Evolutionary conservation across 1,140 invertebrate genomes (phyloP), one percentile per base, ranked within the genome.

Genomic region (Lordiphosa collinella): DNA sequence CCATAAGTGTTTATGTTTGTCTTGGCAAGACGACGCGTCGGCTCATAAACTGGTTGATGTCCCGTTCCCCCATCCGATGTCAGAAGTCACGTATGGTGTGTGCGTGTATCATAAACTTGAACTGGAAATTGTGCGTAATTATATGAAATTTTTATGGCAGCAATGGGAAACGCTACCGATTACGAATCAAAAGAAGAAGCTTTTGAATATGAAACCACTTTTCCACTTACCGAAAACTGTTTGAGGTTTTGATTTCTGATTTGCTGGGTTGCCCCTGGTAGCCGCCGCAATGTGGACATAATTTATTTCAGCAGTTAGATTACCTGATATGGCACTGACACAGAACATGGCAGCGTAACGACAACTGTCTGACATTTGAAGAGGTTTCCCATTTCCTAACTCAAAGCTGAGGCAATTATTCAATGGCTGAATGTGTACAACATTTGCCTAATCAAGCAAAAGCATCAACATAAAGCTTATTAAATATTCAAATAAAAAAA

Each of bases 91-190:
- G 16, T 38, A 8, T 29, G 18, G 32, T 49, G 54, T 65, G 52
- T 64, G 34, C 64, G 38, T 63, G 55, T 57, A 35, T 62, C 76
- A 84, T 84, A 82, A 82, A 82, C 61, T 82, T 84, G 54, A 76
- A 61, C 78, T 84, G 78, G 51, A 82, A 84, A 82, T 76, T 82
- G 78, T 82, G 76, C 78, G 76, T 82, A 82, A 82, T 82, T 82
- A 82, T 82, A 84, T 82, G 71, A 82, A 84, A 82, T 82, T 82
- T 82, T 82, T 82, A 82, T 82, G 67, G 57, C 47, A 37, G 22
- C 25, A 37, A 80, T 54, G 56, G 64, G 68, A 70, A 80, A 70
- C 61, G 60, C 59, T 70, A 80, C 58, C 70, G 56, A 46, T 35
- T 46, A 3, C 16, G 3, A 12, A 1, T 11, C 1, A 13, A 11